A percentile compares a stretch with the other conserved stretches of the same genome.
These are phyloP conservation scores for Heliconius himera DNA, from an alignment of 1,140 invertebrate species.

Conservation along the genomic window DNA sequence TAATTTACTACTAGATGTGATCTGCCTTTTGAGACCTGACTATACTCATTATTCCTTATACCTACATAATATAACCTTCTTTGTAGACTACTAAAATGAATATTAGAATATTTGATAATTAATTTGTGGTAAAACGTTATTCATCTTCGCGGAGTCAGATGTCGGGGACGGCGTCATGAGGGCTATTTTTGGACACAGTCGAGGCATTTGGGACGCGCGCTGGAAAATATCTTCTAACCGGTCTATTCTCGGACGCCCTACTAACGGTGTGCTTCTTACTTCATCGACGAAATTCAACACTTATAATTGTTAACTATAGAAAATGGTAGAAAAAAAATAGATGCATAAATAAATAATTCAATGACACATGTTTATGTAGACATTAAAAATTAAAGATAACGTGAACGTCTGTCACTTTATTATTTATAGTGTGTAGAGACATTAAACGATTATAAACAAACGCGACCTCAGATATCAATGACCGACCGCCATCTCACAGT, in stretches of 20 bases:
- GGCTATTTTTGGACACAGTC: constrained; percentile 72
- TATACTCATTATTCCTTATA: no score
- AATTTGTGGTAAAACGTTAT: constrained; percentile 19
- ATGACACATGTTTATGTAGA: neutral
- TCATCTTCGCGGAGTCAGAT: constrained; percentile 53
- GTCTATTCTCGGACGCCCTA: constrained; percentile 74
- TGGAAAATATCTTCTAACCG: constrained; percentile 73
- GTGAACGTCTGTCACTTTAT: constrained; percentile 15
- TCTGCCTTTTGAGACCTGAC: neutral
- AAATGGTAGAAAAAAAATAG: neutral
- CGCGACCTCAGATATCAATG: constrained; percentile 40
- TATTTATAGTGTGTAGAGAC: constrained; percentile 31
- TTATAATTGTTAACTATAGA: constrained; percentile 18
- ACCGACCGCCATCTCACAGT: constrained; percentile 20
- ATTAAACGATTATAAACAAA: constrained; percentile 33
- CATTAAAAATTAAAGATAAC: neutral
- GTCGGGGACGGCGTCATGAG: constrained; percentile 54
- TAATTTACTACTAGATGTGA: neutral
- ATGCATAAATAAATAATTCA: neutral
- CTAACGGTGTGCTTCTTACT: constrained; percentile 58
- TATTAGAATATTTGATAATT: constrained; percentile 9
- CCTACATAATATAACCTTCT: no score
- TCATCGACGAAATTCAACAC: constrained; percentile 49
- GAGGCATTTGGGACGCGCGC: constrained; percentile 73
- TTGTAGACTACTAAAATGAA: neutral